Base-by-base conservation (phyloP, 1,140 invertebrate species). In the Macrosteles quadrilineatus region DNA sequence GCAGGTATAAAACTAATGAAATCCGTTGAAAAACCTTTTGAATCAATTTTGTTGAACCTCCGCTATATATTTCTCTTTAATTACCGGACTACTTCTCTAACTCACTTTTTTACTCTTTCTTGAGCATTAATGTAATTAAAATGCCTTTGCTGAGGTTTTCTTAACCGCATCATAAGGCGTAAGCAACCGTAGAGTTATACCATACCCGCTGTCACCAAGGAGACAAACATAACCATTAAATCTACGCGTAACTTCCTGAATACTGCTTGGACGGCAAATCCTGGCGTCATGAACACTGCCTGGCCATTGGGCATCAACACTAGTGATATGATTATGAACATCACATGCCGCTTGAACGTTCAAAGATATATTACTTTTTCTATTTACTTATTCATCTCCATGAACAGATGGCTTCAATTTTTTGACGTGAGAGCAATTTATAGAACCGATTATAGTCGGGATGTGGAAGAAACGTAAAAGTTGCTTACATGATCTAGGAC, bases 341-440 rank as follows among this genome's bases (percentile, higher is more conserved):
- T 68, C 53, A 59, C 67, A 40, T n/a, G 25, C 59, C 50, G 36
- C 11, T n/a, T 68, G 67, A 68, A 29, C 19, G 75, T 81, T 53
- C 32, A 53, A 59, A 59, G 45, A 1, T 59, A 27, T 68, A 59
- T 57, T 29, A 14, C 50, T 32, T 57, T 59, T 50, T 68, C 67
- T 68, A 23, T 68, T 53, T 47, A 53, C 43, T 53, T 68, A 53
- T 9, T 68, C 43, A 23, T 68, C 45, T 12, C 45, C 19, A 19
- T 53, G 29, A 53, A 9, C 31, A 11, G 31, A 63, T 23, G 27
- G 59, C 29, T 30, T 67, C 47, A 53, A 14, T 11, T 14, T 53
- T 14, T 53, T 11, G 11, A 53, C 47, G 47, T 53, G 47, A 53
- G 47, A 14, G 47, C 9, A 53, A 53, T 29, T 27, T 62, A 62